Conservation (phyloP, 2,888 invertebrate species). For the Euplagia quadripunctaria region DNA sequence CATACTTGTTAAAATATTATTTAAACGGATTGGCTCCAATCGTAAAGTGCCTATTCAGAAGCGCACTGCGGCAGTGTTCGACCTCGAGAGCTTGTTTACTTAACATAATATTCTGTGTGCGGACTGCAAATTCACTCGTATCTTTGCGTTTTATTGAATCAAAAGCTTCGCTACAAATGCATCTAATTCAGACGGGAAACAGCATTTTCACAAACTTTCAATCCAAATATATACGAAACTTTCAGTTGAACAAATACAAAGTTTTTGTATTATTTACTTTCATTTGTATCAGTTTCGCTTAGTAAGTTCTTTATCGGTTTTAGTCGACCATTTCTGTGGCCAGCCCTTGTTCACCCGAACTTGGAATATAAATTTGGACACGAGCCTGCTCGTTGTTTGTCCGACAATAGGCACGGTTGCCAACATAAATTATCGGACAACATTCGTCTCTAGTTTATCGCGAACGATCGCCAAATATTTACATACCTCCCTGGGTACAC, state of each 20-base stretch:
- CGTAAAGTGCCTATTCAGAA: slow-evolving; percentile 31
- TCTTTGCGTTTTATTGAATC: slow-evolving; percentile 68
- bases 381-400: slow-evolving; percentile 72
- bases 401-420: slow-evolving; percentile 74
- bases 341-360: slow-evolving; percentile 67
- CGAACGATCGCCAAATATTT: slow-evolving; percentile 73
- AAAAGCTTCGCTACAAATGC: slow-evolving; percentile 62
- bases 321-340: slow-evolving; percentile 63
- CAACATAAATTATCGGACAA: slow-evolving; percentile 79
- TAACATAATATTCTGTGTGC: slow-evolving; percentile 67
- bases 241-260: slow-evolving; percentile 58
- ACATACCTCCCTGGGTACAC: slow-evolving; percentile 57
- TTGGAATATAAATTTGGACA: slow-evolving; percentile 80
- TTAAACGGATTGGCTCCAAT: neutral
- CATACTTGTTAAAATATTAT: neutral
- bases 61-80: slow-evolving; percentile 33
- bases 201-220: slow-evolving; percentile 34
- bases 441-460: slow-evolving; percentile 73
- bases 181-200: slow-evolving; percentile 53
- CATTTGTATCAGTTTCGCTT: slow-evolving; percentile 71
- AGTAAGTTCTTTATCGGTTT: slow-evolving; percentile 69
- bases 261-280: slow-evolving; percentile 61
- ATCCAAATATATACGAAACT: slow-evolving; percentile 29
- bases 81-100: slow-evolving; percentile 68
- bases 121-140: slow-evolving; percentile 63